These are phyloP conservation scores for Lepus americanus DNA, from an alignment of 2,113 vertebrate genomes.

Conservation along the genomic window DNA sequence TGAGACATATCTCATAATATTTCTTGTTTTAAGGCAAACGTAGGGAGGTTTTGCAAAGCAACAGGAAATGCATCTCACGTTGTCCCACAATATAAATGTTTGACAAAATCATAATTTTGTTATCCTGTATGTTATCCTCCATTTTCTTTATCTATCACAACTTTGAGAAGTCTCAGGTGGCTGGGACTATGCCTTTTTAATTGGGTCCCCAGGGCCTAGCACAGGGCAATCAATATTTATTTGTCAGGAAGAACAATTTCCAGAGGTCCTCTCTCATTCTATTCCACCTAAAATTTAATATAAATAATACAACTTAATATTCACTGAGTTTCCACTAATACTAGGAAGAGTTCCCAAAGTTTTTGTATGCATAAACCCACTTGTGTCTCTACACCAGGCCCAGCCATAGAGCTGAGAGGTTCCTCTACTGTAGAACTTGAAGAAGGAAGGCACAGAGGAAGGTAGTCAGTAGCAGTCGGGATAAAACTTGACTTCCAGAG, in stretches of 20 bases:
- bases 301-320: not conserved
- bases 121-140: not conserved
- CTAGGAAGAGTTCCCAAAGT: not conserved
- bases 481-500: not conserved
- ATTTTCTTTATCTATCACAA: slow-evolving; percentile 2
- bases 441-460: not conserved
- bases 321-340: not conserved
- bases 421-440: not conserved
- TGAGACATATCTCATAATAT: not conserved
- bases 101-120: slow-evolving; percentile 25
- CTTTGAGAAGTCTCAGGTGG: not conserved
- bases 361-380: not conserved
- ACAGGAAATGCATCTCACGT: not conserved
- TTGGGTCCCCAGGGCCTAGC: not conserved
- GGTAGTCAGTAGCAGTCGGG: not conserved
- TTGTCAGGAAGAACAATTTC: not conserved
- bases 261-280: not conserved
- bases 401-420: not conserved
- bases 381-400: not conserved
- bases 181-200: not conserved
- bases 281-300: not conserved
- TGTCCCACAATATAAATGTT: not conserved
- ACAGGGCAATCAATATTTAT: not conserved
- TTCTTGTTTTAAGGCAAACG: not conserved
- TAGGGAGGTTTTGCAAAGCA: not conserved